Percentiles rank a stretch among this genome's conserved stretches.
These are phyloP conservation scores for Madoqua kirkii DNA, from an alignment of 2,113 vertebrate species.

Conservation along the genomic window DNA sequence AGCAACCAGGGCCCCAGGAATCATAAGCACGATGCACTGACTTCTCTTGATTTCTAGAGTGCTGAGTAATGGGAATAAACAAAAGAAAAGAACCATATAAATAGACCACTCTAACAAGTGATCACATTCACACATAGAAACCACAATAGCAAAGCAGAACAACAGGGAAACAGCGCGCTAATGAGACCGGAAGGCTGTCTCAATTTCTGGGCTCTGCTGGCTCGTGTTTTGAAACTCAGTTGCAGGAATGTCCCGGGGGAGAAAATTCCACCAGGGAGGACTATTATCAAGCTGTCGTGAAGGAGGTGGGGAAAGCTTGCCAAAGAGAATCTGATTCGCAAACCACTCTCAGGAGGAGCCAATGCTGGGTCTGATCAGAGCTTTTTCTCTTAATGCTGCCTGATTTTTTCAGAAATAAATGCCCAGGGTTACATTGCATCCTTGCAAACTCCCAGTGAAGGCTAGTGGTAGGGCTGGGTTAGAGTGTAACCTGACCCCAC, in stretches of 20 bases:
- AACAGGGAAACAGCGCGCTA: neutral
- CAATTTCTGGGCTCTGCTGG: neutral
- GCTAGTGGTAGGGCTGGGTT: neutral
- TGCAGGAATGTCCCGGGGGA: slow-evolving; percentile 25
- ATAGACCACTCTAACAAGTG: neutral
- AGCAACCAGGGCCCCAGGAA: neutral
- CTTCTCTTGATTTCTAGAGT: neutral
- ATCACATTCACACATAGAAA: neutral
- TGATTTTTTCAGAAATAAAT: neutral
- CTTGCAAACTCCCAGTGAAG: neutral
- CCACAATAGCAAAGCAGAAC: neutral
- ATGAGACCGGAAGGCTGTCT: neutral
- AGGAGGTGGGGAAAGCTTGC: neutral
- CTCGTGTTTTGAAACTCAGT: slow-evolving; percentile 41
- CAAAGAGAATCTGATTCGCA: neutral
- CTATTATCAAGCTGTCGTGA: slow-evolving; percentile 14
- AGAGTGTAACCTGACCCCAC: slow-evolving; percentile 9
- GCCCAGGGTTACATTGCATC: neutral
- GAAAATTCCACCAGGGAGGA: neutral
- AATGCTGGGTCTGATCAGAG: neutral
- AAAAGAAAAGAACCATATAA: neutral
- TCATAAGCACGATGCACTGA: neutral
- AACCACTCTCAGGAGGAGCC: neutral
- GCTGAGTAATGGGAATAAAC: neutral
- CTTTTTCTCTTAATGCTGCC: neutral